phyloP scores from a whole-genome alignment of 2,888 invertebrate genomes.

The Hedya salicella region DNA sequence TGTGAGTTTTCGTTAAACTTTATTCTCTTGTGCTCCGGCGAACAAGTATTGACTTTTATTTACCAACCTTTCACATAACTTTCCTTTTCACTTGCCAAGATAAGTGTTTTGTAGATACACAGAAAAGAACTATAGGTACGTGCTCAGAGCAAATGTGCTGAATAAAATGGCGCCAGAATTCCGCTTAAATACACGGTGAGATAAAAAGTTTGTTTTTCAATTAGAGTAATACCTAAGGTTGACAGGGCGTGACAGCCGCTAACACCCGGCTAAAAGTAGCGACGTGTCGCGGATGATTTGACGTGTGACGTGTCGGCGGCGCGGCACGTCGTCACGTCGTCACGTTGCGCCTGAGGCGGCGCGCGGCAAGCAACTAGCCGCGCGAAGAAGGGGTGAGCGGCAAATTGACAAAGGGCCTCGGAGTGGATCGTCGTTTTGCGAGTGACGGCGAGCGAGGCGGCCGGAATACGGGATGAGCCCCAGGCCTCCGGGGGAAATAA shows the following conservation, averaged over 20 bases:
- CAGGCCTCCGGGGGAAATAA: slow-evolving; percentile 48
- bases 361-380: slow-evolving; percentile 21
- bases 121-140: slow-evolving; percentile 16
- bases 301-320: slow-evolving; percentile 6
- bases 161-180: not conserved
- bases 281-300: slow-evolving; percentile 28
- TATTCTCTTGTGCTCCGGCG: slow-evolving; percentile 27
- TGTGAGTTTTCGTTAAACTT: slow-evolving; percentile 29
- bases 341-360: slow-evolving; percentile 18
- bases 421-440: slow-evolving; percentile 53
- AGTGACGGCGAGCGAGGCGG: slow-evolving; percentile 49
- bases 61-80: slow-evolving; percentile 41
- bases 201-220: slow-evolving; percentile 18
- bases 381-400: slow-evolving; percentile 45
- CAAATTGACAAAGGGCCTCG: slow-evolving; percentile 57
- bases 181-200: not conserved
- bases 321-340: slow-evolving; percentile 21
- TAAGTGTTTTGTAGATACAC: slow-evolving; percentile 28
- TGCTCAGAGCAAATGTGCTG: not conserved
- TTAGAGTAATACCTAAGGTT: slow-evolving; percentile 13
- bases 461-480: slow-evolving; percentile 58
- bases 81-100: slow-evolving; percentile 33
- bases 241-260: slow-evolving; percentile 1
- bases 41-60: slow-evolving; percentile 40
- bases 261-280: slow-evolving; percentile 1